A percentile compares a stretch with the other conserved stretches of the same genome.
phyloP scores from a whole-genome alignment of 2,888 invertebrate species.

The Meteorus colon region DNA sequence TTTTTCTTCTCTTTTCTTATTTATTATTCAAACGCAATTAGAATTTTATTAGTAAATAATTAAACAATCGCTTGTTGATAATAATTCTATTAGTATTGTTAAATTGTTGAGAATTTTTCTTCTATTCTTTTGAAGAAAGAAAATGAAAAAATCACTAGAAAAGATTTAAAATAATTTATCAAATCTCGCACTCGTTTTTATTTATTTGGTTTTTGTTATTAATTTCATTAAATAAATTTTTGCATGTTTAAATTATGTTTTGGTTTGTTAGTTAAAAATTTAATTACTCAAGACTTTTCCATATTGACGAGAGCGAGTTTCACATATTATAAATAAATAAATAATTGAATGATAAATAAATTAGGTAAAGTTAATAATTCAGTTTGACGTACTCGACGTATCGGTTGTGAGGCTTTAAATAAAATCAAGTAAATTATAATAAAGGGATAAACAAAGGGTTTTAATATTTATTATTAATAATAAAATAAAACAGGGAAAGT shows the following conservation, averaged over 20 bases:
- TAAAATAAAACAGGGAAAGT: too few relatives aligned
- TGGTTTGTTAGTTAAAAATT: not conserved
- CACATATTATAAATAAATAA: conserved; percentile 25
- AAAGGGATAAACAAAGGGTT: not conserved
- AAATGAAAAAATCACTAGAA: not conserved
- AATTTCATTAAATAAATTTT: conserved; percentile 39
- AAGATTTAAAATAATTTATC: not conserved
- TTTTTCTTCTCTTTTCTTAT: conserved; percentile 22
- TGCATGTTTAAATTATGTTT: conserved; percentile 38
- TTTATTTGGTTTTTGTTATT: not conserved
- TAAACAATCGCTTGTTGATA: not conserved
- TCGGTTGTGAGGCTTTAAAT: conserved; percentile 24
- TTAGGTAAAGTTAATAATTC: conserved; percentile 49
- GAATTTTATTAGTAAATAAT: too few relatives aligned
- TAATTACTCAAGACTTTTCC: not conserved
- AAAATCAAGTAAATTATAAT: not conserved
- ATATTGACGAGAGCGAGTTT: conserved; percentile 54
- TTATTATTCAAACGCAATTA: too few relatives aligned
- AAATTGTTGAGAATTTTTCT: not conserved
- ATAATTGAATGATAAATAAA: not conserved
- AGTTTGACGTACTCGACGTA: conserved; percentile 73
- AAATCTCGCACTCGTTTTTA: conserved; percentile 42
- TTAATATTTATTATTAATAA: not conserved
- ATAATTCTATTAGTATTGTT: not conserved
- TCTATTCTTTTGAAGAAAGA: conserved; percentile 28